A percentile compares a stretch with the other conserved stretches of the same genome.
Conservation (phyloP, 1,140 invertebrate genomes). For the Lutraria rhynchaena region DNA sequence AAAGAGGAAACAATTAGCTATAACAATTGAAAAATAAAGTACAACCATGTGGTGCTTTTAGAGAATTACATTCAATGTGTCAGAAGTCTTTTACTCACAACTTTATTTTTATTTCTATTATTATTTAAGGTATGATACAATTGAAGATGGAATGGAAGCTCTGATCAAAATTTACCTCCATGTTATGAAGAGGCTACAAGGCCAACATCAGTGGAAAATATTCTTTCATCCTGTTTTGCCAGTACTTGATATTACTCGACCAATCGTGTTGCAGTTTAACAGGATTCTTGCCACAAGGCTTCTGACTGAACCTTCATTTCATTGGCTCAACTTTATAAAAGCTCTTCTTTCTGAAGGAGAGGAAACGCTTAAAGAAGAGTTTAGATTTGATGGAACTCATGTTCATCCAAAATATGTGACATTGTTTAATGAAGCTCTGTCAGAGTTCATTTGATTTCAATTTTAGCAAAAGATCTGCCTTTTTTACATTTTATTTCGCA, state of each 20-base stretch:
- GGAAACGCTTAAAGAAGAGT: slow-evolving; percentile 38
- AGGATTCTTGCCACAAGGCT: slow-evolving; percentile 46
- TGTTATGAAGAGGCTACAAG: slow-evolving; percentile 27
- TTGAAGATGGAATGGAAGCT: slow-evolving; percentile 56
- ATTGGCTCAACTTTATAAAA: slow-evolving; percentile 57
- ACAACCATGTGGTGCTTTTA: too few species aligned
- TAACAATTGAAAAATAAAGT: too few species aligned
- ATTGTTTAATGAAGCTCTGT: slow-evolving; percentile 6
- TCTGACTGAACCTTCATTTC: slow-evolving; percentile 28
- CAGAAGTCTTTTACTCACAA: too few species aligned
- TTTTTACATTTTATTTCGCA: too few species aligned
- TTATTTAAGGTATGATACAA: slow-evolving; percentile 38
- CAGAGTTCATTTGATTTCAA: background rate
- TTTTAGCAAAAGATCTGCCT: too few species aligned
- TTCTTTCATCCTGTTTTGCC: slow-evolving; percentile 50
- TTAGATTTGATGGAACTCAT: slow-evolving; percentile 51
- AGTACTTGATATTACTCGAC: slow-evolving; percentile 48
- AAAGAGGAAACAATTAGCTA: too few species aligned
- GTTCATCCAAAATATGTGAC: slow-evolving; percentile 42
- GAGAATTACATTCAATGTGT: too few species aligned
- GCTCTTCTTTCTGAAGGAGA: slow-evolving; percentile 22
- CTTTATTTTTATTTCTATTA: background rate
- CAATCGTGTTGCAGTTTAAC: slow-evolving; percentile 57
- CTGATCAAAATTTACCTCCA: slow-evolving; percentile 43
- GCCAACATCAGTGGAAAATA: slow-evolving; percentile 31